Conservation (phyloP, 1,140 invertebrate genomes). For the Caerostris extrusa region DNA sequence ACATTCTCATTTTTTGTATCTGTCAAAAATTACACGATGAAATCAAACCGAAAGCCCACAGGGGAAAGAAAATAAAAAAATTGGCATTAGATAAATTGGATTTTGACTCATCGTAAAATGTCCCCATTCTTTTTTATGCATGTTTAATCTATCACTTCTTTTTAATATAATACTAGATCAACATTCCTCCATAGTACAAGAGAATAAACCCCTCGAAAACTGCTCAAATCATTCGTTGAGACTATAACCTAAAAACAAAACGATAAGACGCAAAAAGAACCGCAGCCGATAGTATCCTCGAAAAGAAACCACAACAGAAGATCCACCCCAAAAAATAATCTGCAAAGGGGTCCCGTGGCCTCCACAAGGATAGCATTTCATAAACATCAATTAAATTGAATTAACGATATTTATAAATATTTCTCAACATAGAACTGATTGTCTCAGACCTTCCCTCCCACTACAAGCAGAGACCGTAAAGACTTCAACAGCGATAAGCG, state of each 20-base stretch:
- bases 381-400: slow-evolving; percentile 48
- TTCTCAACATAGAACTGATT: slow-evolving; percentile 8
- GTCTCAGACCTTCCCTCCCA: not conserved
- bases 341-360: not conserved
- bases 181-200: not conserved
- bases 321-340: not conserved
- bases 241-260: not conserved
- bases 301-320: not conserved
- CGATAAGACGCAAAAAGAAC: not conserved
- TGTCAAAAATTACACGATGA: no score
- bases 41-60: no score
- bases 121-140: no score
- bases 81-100: no score
- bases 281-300: not conserved
- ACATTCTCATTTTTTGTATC: no score
- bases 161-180: no score
- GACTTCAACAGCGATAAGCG: not conserved
- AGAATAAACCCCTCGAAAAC: not conserved
- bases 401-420: slow-evolving; percentile 59
- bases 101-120: no score
- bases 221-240: not conserved
- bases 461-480: not conserved
- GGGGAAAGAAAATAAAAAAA: no score
- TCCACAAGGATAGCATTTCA: not conserved
- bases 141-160: no score